Percentiles rank a stretch among this genome's conserved stretches.
phyloP scores from a whole-genome alignment of 2,797 vertebrate species.

The Enteromius fasciolatus region DNA sequence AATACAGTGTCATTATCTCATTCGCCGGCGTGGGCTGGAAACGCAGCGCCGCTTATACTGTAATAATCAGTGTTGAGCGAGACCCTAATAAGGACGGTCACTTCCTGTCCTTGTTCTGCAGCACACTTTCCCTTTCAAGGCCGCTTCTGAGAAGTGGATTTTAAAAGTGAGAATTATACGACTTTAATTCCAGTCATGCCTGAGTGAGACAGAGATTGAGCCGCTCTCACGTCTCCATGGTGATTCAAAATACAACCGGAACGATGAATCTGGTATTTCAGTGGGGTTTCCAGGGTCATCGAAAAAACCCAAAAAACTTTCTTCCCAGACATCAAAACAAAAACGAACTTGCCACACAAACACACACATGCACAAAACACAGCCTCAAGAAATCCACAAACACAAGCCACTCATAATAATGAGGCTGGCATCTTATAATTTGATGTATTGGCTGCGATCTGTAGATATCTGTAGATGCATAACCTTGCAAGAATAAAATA shows the following conservation, averaged over 20 bases:
- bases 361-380: slow-evolving; percentile 8
- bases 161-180: slow-evolving; percentile 11
- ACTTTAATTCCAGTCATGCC: slow-evolving; percentile 24
- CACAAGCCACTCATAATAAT: slow-evolving; percentile 21
- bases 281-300: slow-evolving; percentile 34
- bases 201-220: slow-evolving; percentile 30
- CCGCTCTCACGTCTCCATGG: slow-evolving; percentile 16
- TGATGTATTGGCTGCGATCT: slow-evolving; percentile 7
- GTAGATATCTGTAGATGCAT: background rate
- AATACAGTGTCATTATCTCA: slow-evolving; percentile 49
- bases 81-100: slow-evolving; percentile 24
- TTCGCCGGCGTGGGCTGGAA: background rate
- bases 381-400: slow-evolving; percentile 16
- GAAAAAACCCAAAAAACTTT: slow-evolving; percentile 36
- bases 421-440: background rate
- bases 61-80: slow-evolving; percentile 26
- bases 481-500: slow-evolving; percentile 27
- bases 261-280: slow-evolving; percentile 34
- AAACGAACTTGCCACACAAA: background rate
- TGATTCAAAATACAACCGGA: slow-evolving; percentile 26
- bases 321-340: slow-evolving; percentile 18
- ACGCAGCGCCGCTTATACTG: background rate
- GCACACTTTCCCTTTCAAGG: slow-evolving; percentile 14
- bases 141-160: background rate
- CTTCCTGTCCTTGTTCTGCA: background rate